Evolutionary conservation across 2,888 invertebrate genomes (phyloP).

Genomic region (Chorisops tibialis): DNA sequence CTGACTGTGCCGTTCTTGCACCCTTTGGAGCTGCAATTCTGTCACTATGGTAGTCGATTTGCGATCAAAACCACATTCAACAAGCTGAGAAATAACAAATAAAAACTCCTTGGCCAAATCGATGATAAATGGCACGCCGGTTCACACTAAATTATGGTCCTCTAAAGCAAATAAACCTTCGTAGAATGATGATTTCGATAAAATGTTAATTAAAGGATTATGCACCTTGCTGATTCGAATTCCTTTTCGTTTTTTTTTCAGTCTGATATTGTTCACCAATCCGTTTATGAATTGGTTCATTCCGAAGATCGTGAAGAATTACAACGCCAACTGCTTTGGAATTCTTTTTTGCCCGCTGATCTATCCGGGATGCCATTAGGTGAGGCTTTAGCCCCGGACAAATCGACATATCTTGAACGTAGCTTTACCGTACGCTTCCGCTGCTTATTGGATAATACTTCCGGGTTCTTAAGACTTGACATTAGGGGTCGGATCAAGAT

Average conservation of each 20-base stretch:
- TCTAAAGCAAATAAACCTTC: constrained; percentile 16
- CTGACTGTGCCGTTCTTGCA: constrained; percentile 26
- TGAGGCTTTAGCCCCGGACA: constrained; percentile 84
- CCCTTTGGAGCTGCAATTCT: neutral
- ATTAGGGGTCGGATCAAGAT: constrained; percentile 95
- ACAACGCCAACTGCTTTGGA: constrained; percentile 92
- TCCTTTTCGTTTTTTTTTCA: constrained; percentile 55
- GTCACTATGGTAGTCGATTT: neutral
- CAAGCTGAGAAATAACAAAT: neutral
- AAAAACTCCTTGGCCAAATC: neutral
- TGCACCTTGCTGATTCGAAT: constrained; percentile 22
- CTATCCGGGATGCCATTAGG: constrained; percentile 68
- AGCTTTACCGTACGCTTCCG: constrained; percentile 98
- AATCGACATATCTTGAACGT: constrained; percentile 86
- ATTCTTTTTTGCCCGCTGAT: constrained; percentile 76
- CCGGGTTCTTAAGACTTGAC: constrained; percentile 96
- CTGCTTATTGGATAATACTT: constrained; percentile 98
- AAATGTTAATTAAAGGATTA: constrained; percentile 25
- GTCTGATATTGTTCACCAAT: constrained; percentile 99
- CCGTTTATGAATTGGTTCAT: constrained; percentile 97
- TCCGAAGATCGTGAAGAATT: constrained; percentile 98
- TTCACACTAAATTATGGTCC: constrained; percentile 10
- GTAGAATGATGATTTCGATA: constrained; percentile 2
- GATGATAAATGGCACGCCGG: constrained; percentile 3
- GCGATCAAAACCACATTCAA: neutral